Percentiles rank a stretch among this genome's conserved stretches.
Conservation (phyloP, 2,113 vertebrate genomes). For the Cephalopholis sonnerati region DNA sequence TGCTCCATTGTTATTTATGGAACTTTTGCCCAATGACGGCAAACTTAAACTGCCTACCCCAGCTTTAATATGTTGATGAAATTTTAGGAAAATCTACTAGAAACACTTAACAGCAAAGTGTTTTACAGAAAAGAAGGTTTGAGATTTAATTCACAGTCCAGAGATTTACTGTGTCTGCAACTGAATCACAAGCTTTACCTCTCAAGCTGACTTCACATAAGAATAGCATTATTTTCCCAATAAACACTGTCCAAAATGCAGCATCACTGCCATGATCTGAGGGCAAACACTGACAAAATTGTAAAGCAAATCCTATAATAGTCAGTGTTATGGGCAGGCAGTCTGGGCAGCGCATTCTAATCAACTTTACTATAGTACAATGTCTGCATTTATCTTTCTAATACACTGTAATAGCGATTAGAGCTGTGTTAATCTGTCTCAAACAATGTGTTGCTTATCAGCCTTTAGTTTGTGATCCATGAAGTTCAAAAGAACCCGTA, state of each 20-base stretch:
- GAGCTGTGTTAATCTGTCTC: not conserved
- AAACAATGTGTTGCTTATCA: not conserved
- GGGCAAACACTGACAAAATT: not conserved
- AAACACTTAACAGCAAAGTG: too few species aligned
- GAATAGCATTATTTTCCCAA: too few species aligned
- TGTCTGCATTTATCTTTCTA: not conserved
- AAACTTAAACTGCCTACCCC: too few species aligned
- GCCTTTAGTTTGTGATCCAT: not conserved
- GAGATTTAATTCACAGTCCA: not conserved
- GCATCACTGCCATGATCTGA: too few species aligned
- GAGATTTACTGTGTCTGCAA: not conserved
- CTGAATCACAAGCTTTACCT: too few species aligned
- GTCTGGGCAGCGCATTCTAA: not conserved
- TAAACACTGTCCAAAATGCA: too few species aligned
- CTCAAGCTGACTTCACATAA: too few species aligned
- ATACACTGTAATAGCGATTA: not conserved
- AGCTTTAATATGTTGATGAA: too few species aligned
- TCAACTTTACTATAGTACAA: not conserved
- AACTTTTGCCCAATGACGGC: too few species aligned
- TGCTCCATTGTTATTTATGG: too few species aligned
- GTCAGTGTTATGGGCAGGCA: not conserved
- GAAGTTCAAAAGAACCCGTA: constrained; percentile 1
- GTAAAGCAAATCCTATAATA: not conserved
- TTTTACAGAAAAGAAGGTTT: too few species aligned
- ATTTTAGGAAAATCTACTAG: too few species aligned